phyloP scores from a whole-genome alignment of 2,113 vertebrate genomes.

The Spermophilus dauricus region DNA sequence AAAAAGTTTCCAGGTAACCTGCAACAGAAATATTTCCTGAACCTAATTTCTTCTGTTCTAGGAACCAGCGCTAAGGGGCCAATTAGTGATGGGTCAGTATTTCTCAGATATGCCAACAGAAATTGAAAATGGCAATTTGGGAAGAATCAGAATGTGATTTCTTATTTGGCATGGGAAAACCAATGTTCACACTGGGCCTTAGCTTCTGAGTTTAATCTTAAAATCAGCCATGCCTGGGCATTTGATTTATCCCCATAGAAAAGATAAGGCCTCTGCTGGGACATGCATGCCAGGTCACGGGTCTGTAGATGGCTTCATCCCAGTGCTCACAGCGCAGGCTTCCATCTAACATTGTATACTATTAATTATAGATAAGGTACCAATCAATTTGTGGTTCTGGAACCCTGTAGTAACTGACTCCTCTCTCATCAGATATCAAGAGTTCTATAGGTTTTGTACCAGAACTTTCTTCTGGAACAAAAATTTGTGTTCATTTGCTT shows the following conservation, averaged over 20 bases:
- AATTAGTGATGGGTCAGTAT: slow-evolving; percentile 67
- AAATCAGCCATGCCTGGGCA: slow-evolving; percentile 37
- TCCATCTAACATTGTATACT: slow-evolving; percentile 39
- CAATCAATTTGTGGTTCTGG: slow-evolving; percentile 47
- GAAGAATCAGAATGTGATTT: slow-evolving; percentile 69
- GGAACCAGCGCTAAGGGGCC: slow-evolving; percentile 25
- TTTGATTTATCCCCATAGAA: slow-evolving; percentile 68
- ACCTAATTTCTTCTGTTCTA: slow-evolving; percentile 71
- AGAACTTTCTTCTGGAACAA: slow-evolving; percentile 17
- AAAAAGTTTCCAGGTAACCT: slow-evolving; percentile 59
- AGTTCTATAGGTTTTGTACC: background rate
- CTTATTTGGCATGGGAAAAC: slow-evolving; percentile 63
- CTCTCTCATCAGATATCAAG: slow-evolving; percentile 14
- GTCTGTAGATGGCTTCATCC: slow-evolving; percentile 27
- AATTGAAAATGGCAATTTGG: slow-evolving; percentile 60
- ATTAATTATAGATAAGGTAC: slow-evolving; percentile 66
- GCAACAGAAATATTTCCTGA: slow-evolving; percentile 63
- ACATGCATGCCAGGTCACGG: slow-evolving; percentile 1
- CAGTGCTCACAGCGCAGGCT: background rate
- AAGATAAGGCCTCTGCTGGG: slow-evolving; percentile 4
- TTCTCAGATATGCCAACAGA: slow-evolving; percentile 66
- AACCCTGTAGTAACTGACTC: background rate
- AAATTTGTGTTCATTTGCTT: slow-evolving; percentile 42
- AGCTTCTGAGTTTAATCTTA: slow-evolving; percentile 65
- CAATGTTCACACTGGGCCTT: slow-evolving; percentile 33